Percentiles rank a stretch among this genome's conserved stretches.
Evolutionary conservation across 2,888 invertebrate genomes (phyloP).

Genomic region (Priocnemis perturbator): DNA sequence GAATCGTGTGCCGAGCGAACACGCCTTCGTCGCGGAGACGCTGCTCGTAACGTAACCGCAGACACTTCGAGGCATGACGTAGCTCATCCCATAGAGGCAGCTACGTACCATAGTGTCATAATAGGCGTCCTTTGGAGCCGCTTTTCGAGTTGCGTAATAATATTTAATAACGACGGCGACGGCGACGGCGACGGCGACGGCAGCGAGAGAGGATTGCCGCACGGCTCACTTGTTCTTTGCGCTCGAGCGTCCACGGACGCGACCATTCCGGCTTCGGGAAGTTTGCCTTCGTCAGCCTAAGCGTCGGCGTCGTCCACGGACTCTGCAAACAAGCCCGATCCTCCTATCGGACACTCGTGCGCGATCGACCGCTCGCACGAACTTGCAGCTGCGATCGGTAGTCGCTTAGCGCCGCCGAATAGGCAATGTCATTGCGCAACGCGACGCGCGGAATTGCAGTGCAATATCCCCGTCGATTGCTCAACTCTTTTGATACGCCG

Average conservation of each 20-base stretch:
- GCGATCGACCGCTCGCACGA: not conserved
- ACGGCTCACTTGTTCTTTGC: conserved; percentile 19
- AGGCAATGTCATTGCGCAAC: conserved; percentile 43
- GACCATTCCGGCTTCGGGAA: conserved; percentile 11
- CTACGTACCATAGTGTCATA: conserved; percentile 60
- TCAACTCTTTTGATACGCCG: conserved; percentile 39
- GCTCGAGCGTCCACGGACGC: conserved; percentile 12
- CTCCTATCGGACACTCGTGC: too few relatives aligned
- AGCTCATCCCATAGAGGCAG: conserved; percentile 45
- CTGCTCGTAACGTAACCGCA: conserved; percentile 12
- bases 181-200: too few relatives aligned
- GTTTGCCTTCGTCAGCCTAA: not conserved
- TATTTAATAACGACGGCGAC: conserved; percentile 63
- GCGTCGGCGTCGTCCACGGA: too few relatives aligned
- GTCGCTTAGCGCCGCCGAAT: conserved; percentile 27
- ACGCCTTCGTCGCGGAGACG: too few relatives aligned
- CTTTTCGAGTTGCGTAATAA: conserved; percentile 66
- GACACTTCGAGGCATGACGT: conserved; percentile 47
- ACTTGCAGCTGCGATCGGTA: not conserved
- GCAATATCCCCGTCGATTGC: conserved; percentile 45
- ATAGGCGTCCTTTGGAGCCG: conserved; percentile 65
- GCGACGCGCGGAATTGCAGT: conserved; percentile 19
- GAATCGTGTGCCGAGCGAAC: too few relatives aligned
- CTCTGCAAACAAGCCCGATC: too few relatives aligned
- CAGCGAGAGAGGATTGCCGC: conserved; percentile 44